Evolutionary conservation across 2,113 vertebrate species (phyloP).

Genomic region (Otis tarda): DNA sequence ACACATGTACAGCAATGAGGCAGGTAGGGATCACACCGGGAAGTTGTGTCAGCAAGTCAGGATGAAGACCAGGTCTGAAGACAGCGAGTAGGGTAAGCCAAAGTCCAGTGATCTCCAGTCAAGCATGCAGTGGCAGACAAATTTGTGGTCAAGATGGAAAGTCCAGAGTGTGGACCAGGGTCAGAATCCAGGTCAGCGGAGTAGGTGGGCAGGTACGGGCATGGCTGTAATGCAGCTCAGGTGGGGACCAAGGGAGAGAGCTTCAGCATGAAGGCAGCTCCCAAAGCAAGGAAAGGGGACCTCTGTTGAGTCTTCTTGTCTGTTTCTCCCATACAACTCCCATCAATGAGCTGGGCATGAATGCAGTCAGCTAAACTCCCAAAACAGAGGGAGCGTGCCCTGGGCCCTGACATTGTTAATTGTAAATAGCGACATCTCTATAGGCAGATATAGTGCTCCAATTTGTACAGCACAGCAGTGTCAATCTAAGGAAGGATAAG

Average conservation of each 20-base stretch:
- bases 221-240: background rate
- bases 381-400: background rate
- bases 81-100: background rate
- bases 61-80: background rate
- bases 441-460: accelerated
- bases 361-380: background rate
- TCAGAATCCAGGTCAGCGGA: background rate
- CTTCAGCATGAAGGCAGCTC: background rate
- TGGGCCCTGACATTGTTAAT: background rate
- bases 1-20: background rate
- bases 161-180: background rate
- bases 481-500: background rate
- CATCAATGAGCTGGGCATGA: accelerated
- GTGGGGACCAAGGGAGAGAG: background rate
- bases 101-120: background rate
- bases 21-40: background rate
- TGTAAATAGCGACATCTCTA: background rate
- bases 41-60: background rate
- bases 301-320: background rate
- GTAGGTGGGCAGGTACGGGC: background rate
- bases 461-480: background rate
- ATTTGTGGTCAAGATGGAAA: background rate
- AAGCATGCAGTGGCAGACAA: background rate
- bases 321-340: background rate
- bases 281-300: background rate